Conservation (phyloP, 2,888 invertebrate genomes). For the Hirudinaria manillensis region DNA sequence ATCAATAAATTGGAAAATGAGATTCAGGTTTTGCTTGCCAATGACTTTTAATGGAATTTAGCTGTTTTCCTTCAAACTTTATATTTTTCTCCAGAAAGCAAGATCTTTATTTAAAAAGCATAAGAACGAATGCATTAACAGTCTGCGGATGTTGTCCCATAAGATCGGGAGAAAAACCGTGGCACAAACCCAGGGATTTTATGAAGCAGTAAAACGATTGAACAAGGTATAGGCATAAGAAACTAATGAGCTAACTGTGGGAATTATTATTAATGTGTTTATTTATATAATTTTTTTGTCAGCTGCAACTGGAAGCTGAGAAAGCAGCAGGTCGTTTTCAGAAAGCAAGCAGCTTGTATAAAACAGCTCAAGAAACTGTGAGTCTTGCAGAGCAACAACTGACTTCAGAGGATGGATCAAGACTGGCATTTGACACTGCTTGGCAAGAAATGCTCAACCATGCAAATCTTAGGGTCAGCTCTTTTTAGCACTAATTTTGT, state of each 20-base stretch:
- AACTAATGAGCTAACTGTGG: background rate
- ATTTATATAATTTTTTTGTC: background rate
- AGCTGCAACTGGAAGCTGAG: slow-evolving; percentile 65
- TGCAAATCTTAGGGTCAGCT: slow-evolving; percentile 67
- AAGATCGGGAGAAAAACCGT: slow-evolving; percentile 74
- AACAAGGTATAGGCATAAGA: slow-evolving; percentile 58
- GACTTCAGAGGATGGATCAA: slow-evolving; percentile 41
- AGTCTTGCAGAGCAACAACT: slow-evolving; percentile 81
- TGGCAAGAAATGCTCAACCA: slow-evolving; percentile 97
- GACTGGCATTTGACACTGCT: slow-evolving; percentile 83
- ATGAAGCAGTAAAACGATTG: slow-evolving; percentile 74
- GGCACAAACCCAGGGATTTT: slow-evolving; percentile 81
- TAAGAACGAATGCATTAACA: slow-evolving; percentile 74
- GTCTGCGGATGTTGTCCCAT: slow-evolving; percentile 72
- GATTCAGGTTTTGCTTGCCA: slow-evolving; percentile 67
- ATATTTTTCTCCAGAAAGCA: slow-evolving; percentile 35
- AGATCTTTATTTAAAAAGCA: slow-evolving; percentile 67
- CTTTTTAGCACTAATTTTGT: background rate
- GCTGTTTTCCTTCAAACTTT: background rate
- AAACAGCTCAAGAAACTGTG: slow-evolving; percentile 85
- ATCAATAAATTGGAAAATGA: slow-evolving; percentile 89
- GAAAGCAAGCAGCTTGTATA: slow-evolving; percentile 63
- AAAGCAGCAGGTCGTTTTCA: slow-evolving; percentile 83
- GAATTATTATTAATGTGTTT: background rate
- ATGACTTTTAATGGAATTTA: background rate